A percentile compares a stretch with the other conserved stretches of the same genome.
These are phyloP conservation scores for Ennomos fuscantarius DNA, from an alignment of 2,888 invertebrate genomes.

Conservation along the genomic window DNA sequence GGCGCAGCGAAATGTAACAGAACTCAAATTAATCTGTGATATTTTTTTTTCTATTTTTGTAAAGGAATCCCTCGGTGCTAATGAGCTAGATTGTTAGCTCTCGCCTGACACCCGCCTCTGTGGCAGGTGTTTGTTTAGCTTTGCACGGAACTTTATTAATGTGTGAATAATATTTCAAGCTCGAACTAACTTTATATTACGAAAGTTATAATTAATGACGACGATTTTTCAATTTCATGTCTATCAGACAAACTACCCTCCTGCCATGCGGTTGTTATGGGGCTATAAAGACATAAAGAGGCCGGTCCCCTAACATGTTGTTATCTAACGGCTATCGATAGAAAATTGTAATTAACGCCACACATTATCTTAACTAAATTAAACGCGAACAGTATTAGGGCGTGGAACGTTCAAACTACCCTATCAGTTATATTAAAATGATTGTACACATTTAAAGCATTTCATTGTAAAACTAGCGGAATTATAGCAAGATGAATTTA, in stretches of 20 bases:
- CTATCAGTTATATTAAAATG: conserved; percentile 15
- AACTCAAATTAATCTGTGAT: conserved; percentile 69
- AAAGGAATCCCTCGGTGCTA: conserved; percentile 65
- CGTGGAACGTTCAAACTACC: conserved; percentile 12
- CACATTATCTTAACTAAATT: conserved; percentile 66
- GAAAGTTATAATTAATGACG: conserved; percentile 38
- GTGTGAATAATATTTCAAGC: conserved; percentile 41
- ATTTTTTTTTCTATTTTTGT: conserved; percentile 59
- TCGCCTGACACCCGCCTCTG: conserved; percentile 54
- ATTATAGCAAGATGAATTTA: conserved; percentile 37
- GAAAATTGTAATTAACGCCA: conserved; percentile 62
- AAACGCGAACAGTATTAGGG: conserved; percentile 54
- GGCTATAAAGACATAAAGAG: conserved; percentile 68
- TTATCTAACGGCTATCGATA: conserved; percentile 68
- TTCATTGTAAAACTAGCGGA: conserved; percentile 27
- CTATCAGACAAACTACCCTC: conserved; percentile 51
- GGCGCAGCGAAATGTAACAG: conserved; percentile 64
- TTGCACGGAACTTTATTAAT: conserved; percentile 56
- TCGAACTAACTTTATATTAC: conserved; percentile 33
- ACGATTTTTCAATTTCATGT: conserved; percentile 49
- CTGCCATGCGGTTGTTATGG: conserved; percentile 58
- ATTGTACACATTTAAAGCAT: conserved; percentile 16
- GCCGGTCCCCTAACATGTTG: conserved; percentile 60
- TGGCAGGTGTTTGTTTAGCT: conserved; percentile 60
- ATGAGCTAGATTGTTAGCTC: conserved; percentile 73